Evolutionary conservation across 2,888 invertebrate genomes (phyloP), one percentile per base, ranked within the genome.

Genomic region (Plutella xylostella): DNA sequence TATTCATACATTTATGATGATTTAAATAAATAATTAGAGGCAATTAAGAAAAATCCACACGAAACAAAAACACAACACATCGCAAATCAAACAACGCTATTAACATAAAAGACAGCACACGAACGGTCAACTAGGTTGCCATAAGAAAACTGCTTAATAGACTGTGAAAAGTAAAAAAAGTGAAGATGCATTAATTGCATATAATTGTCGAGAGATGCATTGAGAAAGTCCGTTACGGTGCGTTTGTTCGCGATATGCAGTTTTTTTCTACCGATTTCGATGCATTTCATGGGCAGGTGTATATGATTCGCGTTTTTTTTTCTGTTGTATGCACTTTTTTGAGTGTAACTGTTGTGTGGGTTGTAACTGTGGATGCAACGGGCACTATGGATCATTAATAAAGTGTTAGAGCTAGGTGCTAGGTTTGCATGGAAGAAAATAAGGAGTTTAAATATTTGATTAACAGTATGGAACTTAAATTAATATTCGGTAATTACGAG

Each of bases 141-240:
- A 53, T 60, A 62, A 70, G 73, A 68, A 64, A 67, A 70, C 62
- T 64, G 69, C 50, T 75, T 70, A 83, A 82, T 83, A 82, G 82
- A 82, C 61, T 75, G 70, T 70, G 59, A 56, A 64, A 55, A 51
- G 58, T 53, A 58, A 68, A 68, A 77, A 79, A 78, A 71, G 72
- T 69, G 68, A 72, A 78, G 79, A 78, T 75, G 61, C 63, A 66
- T 68, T 79, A 75, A 80, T 72, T 71, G 61, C 65, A 62, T 61
- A 66, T 62, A 68, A 76, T 75, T 72, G 72, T 55, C 18, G 37
- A 57, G 49, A 73, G 75, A 77, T 77, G 68, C 68, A 67, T 48
- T 55, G 65, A 63, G 82, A 82, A 80, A 80, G 80, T 65, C 40
- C 41, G 42, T 73, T 61, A 75, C 78, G 77, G 65, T 74, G 72